Evolutionary conservation across 2,888 invertebrate genomes (phyloP).

Genomic region (Ophion obscuratus): DNA sequence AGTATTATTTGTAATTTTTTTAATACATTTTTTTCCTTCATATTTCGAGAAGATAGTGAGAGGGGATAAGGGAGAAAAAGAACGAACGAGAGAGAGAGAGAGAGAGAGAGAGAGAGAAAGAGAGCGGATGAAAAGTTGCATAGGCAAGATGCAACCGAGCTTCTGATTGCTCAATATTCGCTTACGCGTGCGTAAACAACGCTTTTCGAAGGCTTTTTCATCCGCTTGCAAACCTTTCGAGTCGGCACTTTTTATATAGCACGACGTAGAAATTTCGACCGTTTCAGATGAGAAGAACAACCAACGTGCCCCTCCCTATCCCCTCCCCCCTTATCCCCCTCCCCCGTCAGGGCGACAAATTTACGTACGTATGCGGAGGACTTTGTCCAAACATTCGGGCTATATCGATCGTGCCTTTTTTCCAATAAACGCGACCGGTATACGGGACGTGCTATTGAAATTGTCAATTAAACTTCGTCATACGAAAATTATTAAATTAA

Average conservation of each 20-base stretch:
- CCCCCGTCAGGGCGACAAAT: no score
- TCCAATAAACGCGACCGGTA: no score
- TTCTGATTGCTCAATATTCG: slow-evolving; percentile 69
- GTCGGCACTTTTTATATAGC: slow-evolving; percentile 63
- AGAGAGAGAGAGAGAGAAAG: slow-evolving; percentile 12
- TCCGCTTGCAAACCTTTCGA: slow-evolving; percentile 64
- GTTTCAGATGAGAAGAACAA: slow-evolving; percentile 53
- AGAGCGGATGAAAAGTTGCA: slow-evolving; percentile 14
- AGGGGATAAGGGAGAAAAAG: not conserved
- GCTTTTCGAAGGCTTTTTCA: slow-evolving; percentile 62
- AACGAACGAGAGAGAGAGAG: slow-evolving; percentile 6
- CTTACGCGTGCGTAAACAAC: slow-evolving; percentile 64
- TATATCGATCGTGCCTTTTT: no score
- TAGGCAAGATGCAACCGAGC: slow-evolving; percentile 63
- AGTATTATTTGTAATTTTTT: slow-evolving; percentile 3
- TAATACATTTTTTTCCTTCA: slow-evolving; percentile 57
- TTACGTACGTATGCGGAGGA: no score
- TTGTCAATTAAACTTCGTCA: no score
- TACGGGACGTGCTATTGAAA: no score
- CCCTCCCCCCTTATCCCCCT: no score
- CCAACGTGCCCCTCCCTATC: not conserved
- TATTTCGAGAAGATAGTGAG: slow-evolving; percentile 33
- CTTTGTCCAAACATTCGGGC: no score
- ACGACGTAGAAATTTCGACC: slow-evolving; percentile 55
- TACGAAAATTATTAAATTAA: no score